Evolutionary conservation across 1,140 invertebrate genomes (phyloP), one percentile per base, ranked within the genome.

Genomic region (Grapholita molesta): DNA sequence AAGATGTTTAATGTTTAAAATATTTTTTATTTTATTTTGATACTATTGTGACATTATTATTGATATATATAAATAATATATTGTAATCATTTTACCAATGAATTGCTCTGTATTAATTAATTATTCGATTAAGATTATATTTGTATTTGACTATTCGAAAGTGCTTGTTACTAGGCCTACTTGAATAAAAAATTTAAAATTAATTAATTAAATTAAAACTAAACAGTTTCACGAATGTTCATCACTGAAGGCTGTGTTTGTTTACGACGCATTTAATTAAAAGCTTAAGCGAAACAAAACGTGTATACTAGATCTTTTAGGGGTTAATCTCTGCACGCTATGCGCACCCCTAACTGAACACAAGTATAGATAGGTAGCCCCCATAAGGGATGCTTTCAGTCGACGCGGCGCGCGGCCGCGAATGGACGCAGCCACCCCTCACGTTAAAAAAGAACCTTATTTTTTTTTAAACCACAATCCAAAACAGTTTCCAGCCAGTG

Each of bases 331-430:
- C 9, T 68, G 48, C 85, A 77, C 79, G 80, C 85, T 87, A 71
- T 74, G 68, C 67, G 70, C 79, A 86, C 83, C 83, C 85, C 81
- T 84, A 86, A 87, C 85, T 87, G 87, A 86, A 89, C 83, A 86
- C 70, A 87, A 83, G 79, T 87, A 87, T 89, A 89, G 79, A 69
- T 70, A 73, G n/a, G n/a, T n/a, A 70, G 33, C 77, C 76, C 69
- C 52, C 66, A 28, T 64, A 70, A n/a, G 78, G 76, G 75, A 79
- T 73, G 69, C 71, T 32, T 70, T 76, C 83, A 89, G 86, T 89
- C 78, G 74, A 67, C 76, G 82, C 85, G 85, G 86, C 83, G 67
- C 68, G 52, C 38, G 69, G 82, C 85, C 84, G 82, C 77, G 38
- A 68, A 68, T 79, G 74, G 76, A 72, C 82, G 85, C 75, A 72